Conservation (phyloP, 2,797 vertebrate genomes). For the Sebastes oblongus region DNA sequence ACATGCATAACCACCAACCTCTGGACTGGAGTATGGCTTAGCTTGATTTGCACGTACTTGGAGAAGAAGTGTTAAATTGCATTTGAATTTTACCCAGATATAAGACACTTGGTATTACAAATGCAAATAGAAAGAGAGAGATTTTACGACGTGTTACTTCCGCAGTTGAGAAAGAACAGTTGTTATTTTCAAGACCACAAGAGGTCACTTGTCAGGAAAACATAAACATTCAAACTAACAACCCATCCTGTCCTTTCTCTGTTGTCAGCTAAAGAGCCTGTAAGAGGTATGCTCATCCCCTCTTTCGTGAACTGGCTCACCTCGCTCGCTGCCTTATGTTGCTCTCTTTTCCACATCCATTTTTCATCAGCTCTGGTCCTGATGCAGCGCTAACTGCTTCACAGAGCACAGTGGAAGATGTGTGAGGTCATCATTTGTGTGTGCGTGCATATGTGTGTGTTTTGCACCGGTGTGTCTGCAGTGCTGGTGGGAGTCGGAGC, state of each 20-base stretch:
- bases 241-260: not conserved
- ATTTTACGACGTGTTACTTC: not conserved
- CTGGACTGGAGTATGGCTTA: not conserved
- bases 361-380: slow-evolving; percentile 63
- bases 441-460: slow-evolving; percentile 13
- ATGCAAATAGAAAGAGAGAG: not conserved
- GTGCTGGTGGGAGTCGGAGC: slow-evolving; percentile 37
- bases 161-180: not conserved
- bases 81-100: not conserved
- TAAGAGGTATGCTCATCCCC: not conserved
- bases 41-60: not conserved
- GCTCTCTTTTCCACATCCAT: slow-evolving; percentile 59
- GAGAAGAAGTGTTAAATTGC: not conserved
- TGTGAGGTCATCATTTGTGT: slow-evolving; percentile 6
- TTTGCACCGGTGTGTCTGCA: not conserved
- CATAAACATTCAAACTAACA: not conserved
- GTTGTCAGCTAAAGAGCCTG: not conserved
- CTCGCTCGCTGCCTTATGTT: slow-evolving; percentile 21
- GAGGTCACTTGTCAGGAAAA: not conserved
- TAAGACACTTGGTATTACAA: not conserved
- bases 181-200: not conserved
- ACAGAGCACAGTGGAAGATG: slow-evolving; percentile 24
- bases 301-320: slow-evolving; percentile 31
- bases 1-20: not conserved
- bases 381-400: slow-evolving; percentile 66